Percentiles rank a stretch among this genome's conserved stretches.
Evolutionary conservation across 2,888 invertebrate genomes (phyloP).

Genomic region (Morpho helenor): DNA sequence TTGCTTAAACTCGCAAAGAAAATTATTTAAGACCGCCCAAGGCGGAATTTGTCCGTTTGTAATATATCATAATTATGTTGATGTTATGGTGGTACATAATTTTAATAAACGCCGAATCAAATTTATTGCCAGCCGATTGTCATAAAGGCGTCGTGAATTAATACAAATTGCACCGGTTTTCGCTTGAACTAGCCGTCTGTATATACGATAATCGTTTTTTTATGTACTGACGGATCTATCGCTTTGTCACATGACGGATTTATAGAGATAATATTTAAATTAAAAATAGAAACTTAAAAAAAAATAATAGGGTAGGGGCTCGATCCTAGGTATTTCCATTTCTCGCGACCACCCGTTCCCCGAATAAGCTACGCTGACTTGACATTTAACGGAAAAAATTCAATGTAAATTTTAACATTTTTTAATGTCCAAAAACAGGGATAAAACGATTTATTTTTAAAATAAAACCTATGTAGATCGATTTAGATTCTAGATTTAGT

Average conservation of each 20-base stretch:
- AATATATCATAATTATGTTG: slow-evolving; percentile 22
- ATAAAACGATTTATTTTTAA: no score
- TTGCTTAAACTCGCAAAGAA: slow-evolving; percentile 1
- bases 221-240: not conserved
- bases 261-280: not conserved
- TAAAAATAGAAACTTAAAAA: no score
- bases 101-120: slow-evolving; percentile 16
- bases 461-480: no score
- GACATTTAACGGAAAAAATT: no score
- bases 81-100: slow-evolving; percentile 13
- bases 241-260: slow-evolving; percentile 1
- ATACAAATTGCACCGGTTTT: slow-evolving; percentile 17
- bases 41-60: slow-evolving; percentile 3
- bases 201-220: slow-evolving; percentile 1
- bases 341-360: no score
- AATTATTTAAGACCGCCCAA: not conserved
- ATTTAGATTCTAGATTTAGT: no score
- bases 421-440: no score
- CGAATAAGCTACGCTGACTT: no score
- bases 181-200: slow-evolving; percentile 13
- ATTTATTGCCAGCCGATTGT: slow-evolving; percentile 23
- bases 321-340: no score
- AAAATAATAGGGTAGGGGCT: no score
- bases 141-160: slow-evolving; percentile 18
- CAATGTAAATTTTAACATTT: no score